Evolutionary conservation across 2,888 invertebrate genomes (phyloP), one percentile per base, ranked within the genome.

Genomic region (Seira musarum): DNA sequence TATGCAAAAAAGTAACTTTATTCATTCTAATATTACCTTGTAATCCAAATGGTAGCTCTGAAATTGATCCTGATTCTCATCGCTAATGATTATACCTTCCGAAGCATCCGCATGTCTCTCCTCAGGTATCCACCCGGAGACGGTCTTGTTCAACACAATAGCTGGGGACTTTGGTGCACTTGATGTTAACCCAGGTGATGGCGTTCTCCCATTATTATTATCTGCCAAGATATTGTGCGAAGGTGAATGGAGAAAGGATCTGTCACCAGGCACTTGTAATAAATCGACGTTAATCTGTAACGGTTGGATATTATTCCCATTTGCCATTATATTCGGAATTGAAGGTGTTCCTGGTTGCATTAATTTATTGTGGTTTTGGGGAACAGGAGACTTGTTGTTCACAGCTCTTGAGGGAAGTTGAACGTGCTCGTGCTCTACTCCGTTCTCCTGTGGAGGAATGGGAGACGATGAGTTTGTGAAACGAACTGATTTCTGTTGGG

Each of bases 1-100:
- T n/a, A n/a, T n/a, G n/a, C n/a, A n/a, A n/a, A n/a, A 40, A 40
- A 40, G 6, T 13, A 40, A 8, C 40, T 8, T 40, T 8, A 40
- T 8, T 40, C 40, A 40, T 40, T 6, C 6, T 40, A 8, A 40
- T 6, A 40, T 8, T 13, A 40, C 40, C 40, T 85, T 85, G 74
- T 85, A 86, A 49, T 85, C 85, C 85, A 87, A 82, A 72, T 87
- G 87, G 46, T 86, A 87, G 25, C 85, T 86, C 63, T 85, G 84
- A 63, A 86, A 85, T 57, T 83, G 83, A 40, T 69, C 77, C 64
- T 85, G 82, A 46, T 86, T 84, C 46, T 80, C 65, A 64, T 86
- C 86, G 76, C 85, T 85, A 53, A 83, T 63, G 10, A 81, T 66
- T 25, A 64, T 21, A 15, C 66, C 81, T 49, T 63, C 73, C 2